phyloP scores from a whole-genome alignment of 1,140 invertebrate genomes.

The Drosophila pachea region DNA sequence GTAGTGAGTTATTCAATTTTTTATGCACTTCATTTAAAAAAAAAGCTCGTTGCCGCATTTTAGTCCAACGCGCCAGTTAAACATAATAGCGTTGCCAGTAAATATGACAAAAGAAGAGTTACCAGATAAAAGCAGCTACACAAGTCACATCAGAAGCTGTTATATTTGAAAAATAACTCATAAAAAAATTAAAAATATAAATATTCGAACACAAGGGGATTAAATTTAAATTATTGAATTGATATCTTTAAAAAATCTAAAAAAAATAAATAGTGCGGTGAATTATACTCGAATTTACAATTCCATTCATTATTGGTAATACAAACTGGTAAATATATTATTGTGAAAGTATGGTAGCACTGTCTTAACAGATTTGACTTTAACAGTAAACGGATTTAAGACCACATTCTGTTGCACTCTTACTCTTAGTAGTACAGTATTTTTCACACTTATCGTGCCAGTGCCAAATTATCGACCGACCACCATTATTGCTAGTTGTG shows the following conservation, averaged over 20 bases:
- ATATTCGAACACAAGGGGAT: too few relatives aligned
- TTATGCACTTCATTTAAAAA: constrained; percentile 20
- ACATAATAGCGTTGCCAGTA: neutral
- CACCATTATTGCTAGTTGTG: constrained; percentile 15
- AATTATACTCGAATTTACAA: too few relatives aligned
- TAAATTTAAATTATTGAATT: too few relatives aligned
- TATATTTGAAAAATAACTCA: neutral
- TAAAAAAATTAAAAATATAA: too few relatives aligned
- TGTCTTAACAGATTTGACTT: neutral
- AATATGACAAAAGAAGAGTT: neutral
- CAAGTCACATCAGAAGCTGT: too few relatives aligned
- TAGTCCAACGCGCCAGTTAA: neutral
- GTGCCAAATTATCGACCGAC: constrained; percentile 12
- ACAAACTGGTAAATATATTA: neutral
- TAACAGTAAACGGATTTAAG: constrained; percentile 5
- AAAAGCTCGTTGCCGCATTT: neutral
- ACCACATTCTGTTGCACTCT: neutral
- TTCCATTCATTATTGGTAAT: neutral
- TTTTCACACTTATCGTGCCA: constrained; percentile 4
- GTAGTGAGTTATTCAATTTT: constrained; percentile 10
- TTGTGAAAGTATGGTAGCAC: neutral
- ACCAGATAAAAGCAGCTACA: neutral
- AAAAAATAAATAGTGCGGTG: too few relatives aligned
- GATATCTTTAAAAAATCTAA: too few relatives aligned
- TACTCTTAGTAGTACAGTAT: neutral